A percentile compares a stretch with the other conserved stretches of the same genome.
Conservation (phyloP, 2,888 invertebrate species). For the Andrena marginata region DNA sequence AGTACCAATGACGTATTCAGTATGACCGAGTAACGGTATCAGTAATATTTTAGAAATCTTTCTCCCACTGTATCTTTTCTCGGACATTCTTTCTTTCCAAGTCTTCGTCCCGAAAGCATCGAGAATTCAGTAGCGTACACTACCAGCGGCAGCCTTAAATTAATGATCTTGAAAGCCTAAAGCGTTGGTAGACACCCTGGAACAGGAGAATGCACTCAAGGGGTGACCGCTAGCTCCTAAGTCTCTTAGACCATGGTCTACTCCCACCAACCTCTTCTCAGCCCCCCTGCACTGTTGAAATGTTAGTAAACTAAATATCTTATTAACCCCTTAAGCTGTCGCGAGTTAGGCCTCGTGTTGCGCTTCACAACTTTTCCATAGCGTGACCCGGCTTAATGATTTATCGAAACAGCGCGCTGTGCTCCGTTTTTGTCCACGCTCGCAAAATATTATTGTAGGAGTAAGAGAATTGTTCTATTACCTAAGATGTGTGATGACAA, state of each 20-base stretch:
- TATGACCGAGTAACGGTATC: not conserved
- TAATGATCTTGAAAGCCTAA: constrained; percentile 84
- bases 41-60: constrained; percentile 21
- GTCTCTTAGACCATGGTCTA: constrained; percentile 83
- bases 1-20: not conserved
- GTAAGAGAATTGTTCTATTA: no score
- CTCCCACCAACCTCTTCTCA: constrained; percentile 72
- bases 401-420: not conserved
- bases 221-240: constrained; percentile 84
- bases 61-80: constrained; percentile 29
- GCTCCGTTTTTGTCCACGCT: not conserved
- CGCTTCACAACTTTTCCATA: constrained; percentile 65
- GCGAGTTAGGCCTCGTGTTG: constrained; percentile 62
- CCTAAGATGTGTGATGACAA: no score
- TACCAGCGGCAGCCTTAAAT: constrained; percentile 79
- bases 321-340: constrained; percentile 81
- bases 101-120: constrained; percentile 63
- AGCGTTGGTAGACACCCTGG: constrained; percentile 80
- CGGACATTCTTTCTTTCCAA: constrained; percentile 50
- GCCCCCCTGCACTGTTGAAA: constrained; percentile 78
- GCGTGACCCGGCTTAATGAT: constrained; percentile 19
- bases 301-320: constrained; percentile 84
- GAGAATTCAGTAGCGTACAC: constrained; percentile 71
- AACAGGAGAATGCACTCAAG: constrained; percentile 85
- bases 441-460: not conserved